A percentile compares a stretch with the other conserved stretches of the same genome.
These are phyloP conservation scores for Cromileptes altivelis DNA, from an alignment of 2,113 vertebrate genomes.

Conservation along the genomic window DNA sequence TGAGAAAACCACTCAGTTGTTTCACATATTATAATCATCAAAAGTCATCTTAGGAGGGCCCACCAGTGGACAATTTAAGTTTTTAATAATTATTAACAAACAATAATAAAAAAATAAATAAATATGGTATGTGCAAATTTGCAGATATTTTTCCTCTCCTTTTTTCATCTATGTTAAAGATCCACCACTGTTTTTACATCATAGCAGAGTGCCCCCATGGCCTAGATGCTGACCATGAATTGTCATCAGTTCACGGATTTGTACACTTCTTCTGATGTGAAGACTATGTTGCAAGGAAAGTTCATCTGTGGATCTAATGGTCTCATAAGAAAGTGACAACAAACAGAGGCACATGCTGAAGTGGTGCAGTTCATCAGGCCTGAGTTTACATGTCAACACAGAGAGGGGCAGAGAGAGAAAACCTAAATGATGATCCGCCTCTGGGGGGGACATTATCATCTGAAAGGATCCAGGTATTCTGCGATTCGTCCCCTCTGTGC, in stretches of 20 bases:
- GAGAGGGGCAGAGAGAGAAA: constrained; percentile 20
- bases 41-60: too few species aligned
- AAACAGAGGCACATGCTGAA: not conserved
- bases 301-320: not conserved
- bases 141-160: too few species aligned
- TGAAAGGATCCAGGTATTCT: constrained; percentile 88
- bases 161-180: too few species aligned
- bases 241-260: not conserved
- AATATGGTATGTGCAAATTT: too few species aligned
- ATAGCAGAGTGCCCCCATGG: not conserved
- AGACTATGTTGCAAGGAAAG: not conserved
- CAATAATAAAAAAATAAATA: too few species aligned
- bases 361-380: constrained; percentile 13
- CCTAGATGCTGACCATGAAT: not conserved
- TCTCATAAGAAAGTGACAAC: not conserved
- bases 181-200: too few species aligned
- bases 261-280: not conserved
- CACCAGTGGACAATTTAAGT: too few species aligned
- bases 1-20: too few species aligned
- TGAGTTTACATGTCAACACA: constrained; percentile 44
- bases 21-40: too few species aligned
- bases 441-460: constrained; percentile 86
- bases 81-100: too few species aligned
- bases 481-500: constrained; percentile 85
- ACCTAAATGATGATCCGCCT: constrained; percentile 81